Evolutionary conservation across 1,140 invertebrate species (phyloP).

Genomic region (Lordiphosa clarofinis): DNA sequence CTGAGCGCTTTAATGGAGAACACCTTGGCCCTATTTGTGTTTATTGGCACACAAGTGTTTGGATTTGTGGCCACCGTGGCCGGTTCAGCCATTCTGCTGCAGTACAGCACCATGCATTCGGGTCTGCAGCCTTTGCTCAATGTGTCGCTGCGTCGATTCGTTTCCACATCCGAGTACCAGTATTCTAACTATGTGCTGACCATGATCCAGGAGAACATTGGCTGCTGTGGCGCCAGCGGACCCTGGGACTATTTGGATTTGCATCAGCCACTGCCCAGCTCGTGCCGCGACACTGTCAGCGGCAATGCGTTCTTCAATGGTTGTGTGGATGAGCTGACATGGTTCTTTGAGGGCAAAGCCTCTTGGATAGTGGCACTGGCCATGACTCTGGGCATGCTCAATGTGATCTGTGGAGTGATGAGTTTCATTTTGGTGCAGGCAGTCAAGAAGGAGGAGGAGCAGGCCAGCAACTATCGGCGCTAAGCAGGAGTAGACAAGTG

Average conservation of each 20-base stretch:
- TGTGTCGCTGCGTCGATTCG: slow-evolving; percentile 85
- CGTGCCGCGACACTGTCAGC: slow-evolving; percentile 91
- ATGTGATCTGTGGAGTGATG: slow-evolving; percentile 86
- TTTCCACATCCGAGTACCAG: slow-evolving; percentile 83
- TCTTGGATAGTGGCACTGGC: slow-evolving; percentile 90
- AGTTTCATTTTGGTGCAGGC: slow-evolving; percentile 85
- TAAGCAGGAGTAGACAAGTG: slow-evolving; percentile 21
- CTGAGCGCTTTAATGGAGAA: slow-evolving; percentile 87
- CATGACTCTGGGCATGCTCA: slow-evolving; percentile 86
- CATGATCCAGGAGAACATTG: slow-evolving; percentile 92
- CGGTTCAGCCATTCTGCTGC: slow-evolving; percentile 88
- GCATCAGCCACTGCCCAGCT: slow-evolving; percentile 87
- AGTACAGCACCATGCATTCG: slow-evolving; percentile 89
- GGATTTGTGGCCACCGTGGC: slow-evolving; percentile 86
- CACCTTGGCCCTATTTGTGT: slow-evolving; percentile 82
- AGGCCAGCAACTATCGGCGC: slow-evolving; percentile 81
- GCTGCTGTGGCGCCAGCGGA: slow-evolving; percentile 91
- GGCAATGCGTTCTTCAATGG: slow-evolving; percentile 93
- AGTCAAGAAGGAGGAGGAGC: slow-evolving; percentile 86
- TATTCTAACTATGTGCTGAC: slow-evolving; percentile 84
- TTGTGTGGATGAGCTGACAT: slow-evolving; percentile 91
- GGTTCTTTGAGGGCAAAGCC: slow-evolving; percentile 90
- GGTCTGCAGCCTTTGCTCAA: slow-evolving; percentile 87
- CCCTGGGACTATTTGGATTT: slow-evolving; percentile 88
- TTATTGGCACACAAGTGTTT: slow-evolving; percentile 85